Evolutionary conservation across 2,888 invertebrate species (phyloP).

Genomic region (Icerya purchasi): DNA sequence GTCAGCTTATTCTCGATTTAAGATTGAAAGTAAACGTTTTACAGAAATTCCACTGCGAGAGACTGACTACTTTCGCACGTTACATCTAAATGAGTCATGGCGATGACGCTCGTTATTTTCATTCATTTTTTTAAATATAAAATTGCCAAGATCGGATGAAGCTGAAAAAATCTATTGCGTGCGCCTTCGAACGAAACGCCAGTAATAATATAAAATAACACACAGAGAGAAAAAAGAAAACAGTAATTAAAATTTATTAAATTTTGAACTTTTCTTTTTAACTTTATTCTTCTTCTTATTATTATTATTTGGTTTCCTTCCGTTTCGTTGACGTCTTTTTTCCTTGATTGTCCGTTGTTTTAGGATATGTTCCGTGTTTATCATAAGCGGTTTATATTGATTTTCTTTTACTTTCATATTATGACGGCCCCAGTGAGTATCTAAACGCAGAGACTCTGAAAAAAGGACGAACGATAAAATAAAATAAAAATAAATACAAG

Average conservation of each 20-base stretch:
- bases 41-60: no score
- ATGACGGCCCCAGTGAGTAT: constrained; percentile 57
- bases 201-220: no score
- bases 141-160: no score
- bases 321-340: constrained; percentile 15
- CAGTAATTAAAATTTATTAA: constrained; percentile 14
- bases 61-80: no score
- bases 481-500: no score
- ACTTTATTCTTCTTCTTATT: constrained; percentile 14
- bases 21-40: no score
- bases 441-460: constrained; percentile 19
- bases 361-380: constrained; percentile 19
- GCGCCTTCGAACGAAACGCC: no score
- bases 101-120: no score
- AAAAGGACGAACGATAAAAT: neutral
- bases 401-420: constrained; percentile 47
- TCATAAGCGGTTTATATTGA: constrained; percentile 23
- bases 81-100: no score
- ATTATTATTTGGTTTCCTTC: constrained; percentile 18
- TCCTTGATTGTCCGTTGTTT: constrained; percentile 20
- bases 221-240: neutral
- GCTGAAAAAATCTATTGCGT: no score
- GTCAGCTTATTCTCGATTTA: no score
- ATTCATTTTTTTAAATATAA: no score
- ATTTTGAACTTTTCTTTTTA: constrained; percentile 15